Percentiles rank a stretch among this genome's conserved stretches.
Conservation (phyloP, 2,113 vertebrate species). For the Entosphenus tridentatus region DNA sequence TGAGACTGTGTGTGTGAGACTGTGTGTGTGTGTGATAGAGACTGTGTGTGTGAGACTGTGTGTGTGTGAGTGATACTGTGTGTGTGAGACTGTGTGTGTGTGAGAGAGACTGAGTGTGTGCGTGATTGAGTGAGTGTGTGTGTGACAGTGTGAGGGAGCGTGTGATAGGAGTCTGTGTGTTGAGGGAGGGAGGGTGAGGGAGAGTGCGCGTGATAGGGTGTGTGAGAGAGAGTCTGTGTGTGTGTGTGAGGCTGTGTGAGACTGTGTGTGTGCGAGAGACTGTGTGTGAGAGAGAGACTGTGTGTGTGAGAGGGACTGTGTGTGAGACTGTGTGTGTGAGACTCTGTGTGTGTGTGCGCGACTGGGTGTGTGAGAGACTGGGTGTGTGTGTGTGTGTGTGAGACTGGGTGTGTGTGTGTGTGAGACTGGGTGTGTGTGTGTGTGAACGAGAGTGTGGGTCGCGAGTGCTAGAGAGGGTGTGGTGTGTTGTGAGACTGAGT, state of each 20-base stretch:
- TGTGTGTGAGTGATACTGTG: neutral
- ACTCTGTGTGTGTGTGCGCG: neutral
- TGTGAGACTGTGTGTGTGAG: slow-evolving; percentile 1
- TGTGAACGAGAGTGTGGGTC: too few species aligned
- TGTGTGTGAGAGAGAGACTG: too few species aligned
- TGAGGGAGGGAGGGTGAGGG: too few species aligned
- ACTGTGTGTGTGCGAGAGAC: too few species aligned
- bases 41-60: neutral
- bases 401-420: neutral
- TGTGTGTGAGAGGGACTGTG: neutral
- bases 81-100: too few species aligned
- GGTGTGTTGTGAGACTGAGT: neutral
- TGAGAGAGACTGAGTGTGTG: neutral
- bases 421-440: neutral
- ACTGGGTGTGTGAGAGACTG: neutral
- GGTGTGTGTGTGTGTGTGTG: neutral
- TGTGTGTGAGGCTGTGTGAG: too few species aligned
- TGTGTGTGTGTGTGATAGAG: neutral
- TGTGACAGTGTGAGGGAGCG: neutral
- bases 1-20: neutral
- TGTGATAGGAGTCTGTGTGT: neutral
- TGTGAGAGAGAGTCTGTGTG: too few species aligned
- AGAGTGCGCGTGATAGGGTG: too few species aligned
- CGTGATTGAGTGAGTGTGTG: neutral
- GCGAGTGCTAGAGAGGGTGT: neutral